Base-by-base conservation (phyloP, 2,113 vertebrate species). In the Aldabrachelys gigantea region DNA sequence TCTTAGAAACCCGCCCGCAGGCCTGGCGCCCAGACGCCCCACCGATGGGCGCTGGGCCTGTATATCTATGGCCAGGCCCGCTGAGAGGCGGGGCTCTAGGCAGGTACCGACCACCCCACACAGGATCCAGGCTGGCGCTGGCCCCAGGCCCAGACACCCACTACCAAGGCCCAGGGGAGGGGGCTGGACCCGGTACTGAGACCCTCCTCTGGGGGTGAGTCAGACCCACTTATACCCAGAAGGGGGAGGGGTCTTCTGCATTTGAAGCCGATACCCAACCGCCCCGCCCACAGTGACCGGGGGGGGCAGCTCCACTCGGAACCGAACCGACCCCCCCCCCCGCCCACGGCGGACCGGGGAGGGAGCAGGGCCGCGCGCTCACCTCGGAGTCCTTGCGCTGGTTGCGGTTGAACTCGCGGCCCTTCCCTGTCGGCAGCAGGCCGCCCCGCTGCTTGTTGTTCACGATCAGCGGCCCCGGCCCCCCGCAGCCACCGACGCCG, bases 341-440 rank as follows among this genome's bases (percentile, higher is more conserved):
- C 54, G n/a, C n/a, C n/a, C n/a, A 44, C 14, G 52, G 2, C 11
- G 31, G 53, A 80, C 82, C 82, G 11, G 6, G 31, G 25, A 35
- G 75, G 17, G 19, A 69, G 83, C 90, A 80, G 41, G 47, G 44
- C 54, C 76, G 54, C 83, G 84, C 90, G 59, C 98, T 95, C 96
- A 99, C 99, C 99, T 99, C 99, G 12, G 99, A 99, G 84, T 99
- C 99, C 98, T 99, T 99, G 75, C 99, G 98, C 93, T 99, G 98
- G 90, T 99, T 99, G 54, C 99, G 98, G 84, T 98, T 98, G 86
- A 99, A 98, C 91, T 99, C 99, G 1, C 98, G 98, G 38, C 98
- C 98, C 89, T 99, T 98, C 54, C 98, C 98, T 94, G 98, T 98
- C 86, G 99, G 96, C 29, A 94, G 85, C 29, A 97, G 94, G 12